phyloP scores from a whole-genome alignment of 2,888 invertebrate species.

The Pachliopta kotzebuea region DNA sequence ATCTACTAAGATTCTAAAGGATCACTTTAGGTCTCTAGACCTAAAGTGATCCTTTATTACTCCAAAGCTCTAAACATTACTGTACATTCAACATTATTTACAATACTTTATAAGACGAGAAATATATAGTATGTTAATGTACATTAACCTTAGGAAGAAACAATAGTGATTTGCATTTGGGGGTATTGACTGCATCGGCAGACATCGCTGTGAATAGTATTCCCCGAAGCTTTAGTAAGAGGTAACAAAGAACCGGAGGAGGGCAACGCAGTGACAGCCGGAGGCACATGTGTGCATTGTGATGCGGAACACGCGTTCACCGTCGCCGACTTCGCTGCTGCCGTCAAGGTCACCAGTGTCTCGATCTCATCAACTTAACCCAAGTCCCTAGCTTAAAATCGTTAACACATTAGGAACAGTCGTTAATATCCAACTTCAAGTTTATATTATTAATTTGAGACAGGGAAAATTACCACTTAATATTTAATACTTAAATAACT shows the following conservation, averaged over 20 bases:
- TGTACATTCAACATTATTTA: no score
- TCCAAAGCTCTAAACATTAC: no score
- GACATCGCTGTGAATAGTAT: conserved; percentile 30
- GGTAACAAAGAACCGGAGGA: conserved; percentile 51
- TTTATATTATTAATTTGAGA: neutral
- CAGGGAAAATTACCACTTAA: no score
- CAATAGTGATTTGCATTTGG: conserved; percentile 20
- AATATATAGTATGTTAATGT: neutral
- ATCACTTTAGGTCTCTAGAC: no score
- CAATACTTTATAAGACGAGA: no score
- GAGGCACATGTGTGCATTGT: conserved; percentile 50
- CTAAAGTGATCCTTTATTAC: no score
- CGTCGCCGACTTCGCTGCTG: conserved; percentile 44
- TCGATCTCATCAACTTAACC: conserved; percentile 30
- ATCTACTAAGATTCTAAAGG: no score
- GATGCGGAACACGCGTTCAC: conserved; percentile 56
- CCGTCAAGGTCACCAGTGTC: conserved; percentile 55
- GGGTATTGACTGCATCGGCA: conserved; percentile 27
- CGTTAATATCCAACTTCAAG: neutral
- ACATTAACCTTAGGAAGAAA: conserved; percentile 3
- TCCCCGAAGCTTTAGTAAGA: conserved; percentile 32
- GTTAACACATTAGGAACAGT: neutral
- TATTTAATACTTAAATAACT: no score
- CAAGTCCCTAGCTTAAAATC: conserved; percentile 5
- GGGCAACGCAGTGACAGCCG: conserved; percentile 39